Conservation (phyloP, 2,888 invertebrate species). For the Latheticus oryzae region DNA sequence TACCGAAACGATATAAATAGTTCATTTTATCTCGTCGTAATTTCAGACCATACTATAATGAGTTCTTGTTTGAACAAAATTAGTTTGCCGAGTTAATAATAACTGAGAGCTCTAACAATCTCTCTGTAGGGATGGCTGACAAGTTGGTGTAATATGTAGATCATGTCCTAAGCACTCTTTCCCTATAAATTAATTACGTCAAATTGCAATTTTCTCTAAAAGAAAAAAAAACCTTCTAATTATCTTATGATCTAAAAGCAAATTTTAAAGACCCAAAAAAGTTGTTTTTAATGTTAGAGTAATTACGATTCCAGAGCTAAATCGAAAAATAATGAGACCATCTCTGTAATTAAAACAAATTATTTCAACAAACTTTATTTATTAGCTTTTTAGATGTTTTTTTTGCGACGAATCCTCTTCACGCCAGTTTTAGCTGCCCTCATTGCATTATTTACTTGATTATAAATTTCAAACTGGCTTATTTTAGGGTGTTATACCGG, state of each 20-base stretch:
- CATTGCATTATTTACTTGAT: conserved; percentile 27
- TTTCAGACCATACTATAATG: no score
- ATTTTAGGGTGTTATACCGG: conserved; percentile 1
- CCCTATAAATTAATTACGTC: no score
- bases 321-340: conserved; percentile 32
- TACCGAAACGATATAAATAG: no score
- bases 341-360: conserved; percentile 29
- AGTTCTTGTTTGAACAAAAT: no score
- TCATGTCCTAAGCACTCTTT: no score
- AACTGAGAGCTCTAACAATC: no score
- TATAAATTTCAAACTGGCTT: conserved; percentile 24
- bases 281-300: conserved; percentile 22
- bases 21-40: no score
- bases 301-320: conserved; percentile 26
- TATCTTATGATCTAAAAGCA: conserved; percentile 11
- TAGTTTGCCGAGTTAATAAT: no score
- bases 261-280: conserved; percentile 22
- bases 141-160: no score
- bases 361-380: conserved; percentile 30
- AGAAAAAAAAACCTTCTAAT: no score
- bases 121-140: no score
- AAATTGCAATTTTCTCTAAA: no score
- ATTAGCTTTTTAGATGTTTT: conserved; percentile 14
- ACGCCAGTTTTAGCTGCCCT: conserved; percentile 9
- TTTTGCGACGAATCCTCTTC: conserved; percentile 4